These are phyloP conservation scores for Kudoa iwatai DNA, from an alignment of 30 jellyfish, hydroid and myxozoan genomes.

Conservation along the genomic window DNA sequence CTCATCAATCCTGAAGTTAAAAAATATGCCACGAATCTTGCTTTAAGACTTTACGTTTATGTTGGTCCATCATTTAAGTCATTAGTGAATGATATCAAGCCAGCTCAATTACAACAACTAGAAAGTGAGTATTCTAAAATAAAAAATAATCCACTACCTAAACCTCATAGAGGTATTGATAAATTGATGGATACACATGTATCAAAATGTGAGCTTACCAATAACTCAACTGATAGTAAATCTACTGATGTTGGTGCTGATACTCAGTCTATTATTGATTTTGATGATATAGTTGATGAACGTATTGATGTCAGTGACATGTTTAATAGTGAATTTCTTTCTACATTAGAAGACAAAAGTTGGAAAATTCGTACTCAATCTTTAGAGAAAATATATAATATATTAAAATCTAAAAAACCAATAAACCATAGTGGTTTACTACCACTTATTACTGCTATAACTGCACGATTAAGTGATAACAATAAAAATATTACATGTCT, in stretches of 20 bases:
- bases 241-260: not conserved
- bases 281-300: constrained; percentile 4
- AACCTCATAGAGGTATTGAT: not conserved
- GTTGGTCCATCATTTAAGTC: constrained; percentile 30
- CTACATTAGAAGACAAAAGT: constrained; percentile 19
- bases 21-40: constrained; percentile 15
- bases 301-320: constrained; percentile 6
- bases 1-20: not conserved
- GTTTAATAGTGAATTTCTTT: constrained; percentile 13
- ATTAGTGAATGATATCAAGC: constrained; percentile 32
- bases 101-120: constrained; percentile 26
- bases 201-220: too few relatives aligned
- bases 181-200: too few relatives aligned
- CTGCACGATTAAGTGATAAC: too few relatives aligned
- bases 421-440: too few relatives aligned
- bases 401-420: too few relatives aligned
- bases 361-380: constrained; percentile 61
- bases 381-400: constrained; percentile 22
- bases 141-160: not conserved
- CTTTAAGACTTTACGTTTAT: constrained; percentile 14
- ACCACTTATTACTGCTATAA: too few relatives aligned
- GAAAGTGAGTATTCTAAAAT: constrained; percentile 59
- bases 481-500: too few relatives aligned
- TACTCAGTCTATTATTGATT: not conserved
- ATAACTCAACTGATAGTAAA: too few relatives aligned